Percentiles rank a stretch among this genome's conserved stretches.
phyloP scores from a whole-genome alignment of 2,113 vertebrate genomes.

The Strix aluco region DNA sequence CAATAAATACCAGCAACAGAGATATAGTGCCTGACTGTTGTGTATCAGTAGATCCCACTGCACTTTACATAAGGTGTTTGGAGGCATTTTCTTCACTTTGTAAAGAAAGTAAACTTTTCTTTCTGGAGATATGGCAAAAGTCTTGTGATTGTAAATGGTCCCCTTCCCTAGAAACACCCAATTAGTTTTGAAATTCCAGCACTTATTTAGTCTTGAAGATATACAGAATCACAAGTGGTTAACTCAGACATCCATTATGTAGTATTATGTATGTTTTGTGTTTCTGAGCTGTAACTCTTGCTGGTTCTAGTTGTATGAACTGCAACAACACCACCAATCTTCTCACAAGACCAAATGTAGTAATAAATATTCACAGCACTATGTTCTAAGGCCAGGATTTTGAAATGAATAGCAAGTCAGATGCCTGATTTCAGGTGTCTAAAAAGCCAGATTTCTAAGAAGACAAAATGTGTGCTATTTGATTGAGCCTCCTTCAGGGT shows the following conservation, averaged over 20 bases:
- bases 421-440: not conserved
- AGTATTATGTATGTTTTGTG: not conserved
- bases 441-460: not conserved
- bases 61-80: not conserved
- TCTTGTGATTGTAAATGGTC: not conserved
- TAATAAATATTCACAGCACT: not conserved
- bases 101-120: not conserved
- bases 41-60: not conserved
- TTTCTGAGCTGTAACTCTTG: not conserved
- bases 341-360: not conserved
- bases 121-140: not conserved
- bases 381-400: not conserved
- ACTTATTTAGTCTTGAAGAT: not conserved
- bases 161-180: not conserved
- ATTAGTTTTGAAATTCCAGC: not conserved
- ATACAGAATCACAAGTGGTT: not conserved
- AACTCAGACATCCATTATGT: fast-evolving
- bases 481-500: not conserved
- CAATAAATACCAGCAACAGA: not conserved
- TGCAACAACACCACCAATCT: not conserved
- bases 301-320: not conserved
- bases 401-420: not conserved
- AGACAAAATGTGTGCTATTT: not conserved
- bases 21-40: not conserved
- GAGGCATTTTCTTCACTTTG: not conserved